These are phyloP conservation scores for Calameuta filiformis DNA, from an alignment of 2,888 invertebrate genomes.

Conservation along the genomic window DNA sequence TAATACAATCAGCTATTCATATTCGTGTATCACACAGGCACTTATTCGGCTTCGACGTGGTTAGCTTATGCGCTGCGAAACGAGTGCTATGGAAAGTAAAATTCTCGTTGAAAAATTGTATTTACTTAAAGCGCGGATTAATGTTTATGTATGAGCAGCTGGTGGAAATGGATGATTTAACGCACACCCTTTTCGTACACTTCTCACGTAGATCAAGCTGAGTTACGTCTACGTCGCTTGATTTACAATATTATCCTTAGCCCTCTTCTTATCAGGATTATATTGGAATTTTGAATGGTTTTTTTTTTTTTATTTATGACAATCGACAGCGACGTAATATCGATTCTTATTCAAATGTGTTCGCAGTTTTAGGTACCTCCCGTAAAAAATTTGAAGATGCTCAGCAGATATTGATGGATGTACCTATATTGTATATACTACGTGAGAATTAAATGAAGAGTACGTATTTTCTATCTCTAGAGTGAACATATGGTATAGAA, in stretches of 20 bases:
- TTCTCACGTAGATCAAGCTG: neutral
- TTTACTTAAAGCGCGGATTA: neutral
- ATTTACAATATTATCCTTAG: neutral
- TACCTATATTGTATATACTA: neutral
- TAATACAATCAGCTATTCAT: neutral
- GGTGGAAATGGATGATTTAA: neutral
- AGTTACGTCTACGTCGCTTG: neutral
- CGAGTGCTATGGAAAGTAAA: neutral
- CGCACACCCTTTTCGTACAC: neutral
- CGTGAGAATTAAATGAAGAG: neutral
- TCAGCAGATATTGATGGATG: neutral
- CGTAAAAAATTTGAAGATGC: neutral
- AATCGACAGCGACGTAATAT: neutral
- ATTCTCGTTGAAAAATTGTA: neutral
- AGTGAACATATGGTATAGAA: too few species aligned
- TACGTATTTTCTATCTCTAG: neutral
- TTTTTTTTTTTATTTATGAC: neutral
- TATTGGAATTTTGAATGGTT: neutral
- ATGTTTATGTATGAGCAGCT: neutral
- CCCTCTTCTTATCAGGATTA: neutral
- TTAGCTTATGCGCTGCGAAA: neutral
- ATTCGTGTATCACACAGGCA: neutral
- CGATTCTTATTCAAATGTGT: neutral
- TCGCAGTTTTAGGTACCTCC: neutral
- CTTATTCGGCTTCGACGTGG: neutral